Evolutionary conservation across 2,888 invertebrate species (phyloP).

Genomic region (Timema cristinae): DNA sequence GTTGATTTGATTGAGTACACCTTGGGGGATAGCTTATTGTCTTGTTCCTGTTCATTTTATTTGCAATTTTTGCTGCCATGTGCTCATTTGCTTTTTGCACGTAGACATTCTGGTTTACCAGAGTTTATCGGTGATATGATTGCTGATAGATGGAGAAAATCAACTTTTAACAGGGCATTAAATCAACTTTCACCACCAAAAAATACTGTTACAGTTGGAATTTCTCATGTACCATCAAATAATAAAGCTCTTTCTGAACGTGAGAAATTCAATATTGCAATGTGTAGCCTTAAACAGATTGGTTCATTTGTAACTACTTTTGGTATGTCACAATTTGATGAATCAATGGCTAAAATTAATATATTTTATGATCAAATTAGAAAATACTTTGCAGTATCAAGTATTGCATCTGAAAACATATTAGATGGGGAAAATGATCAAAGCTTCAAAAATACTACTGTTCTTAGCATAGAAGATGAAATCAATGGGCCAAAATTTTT

Average conservation of each 20-base stretch:
- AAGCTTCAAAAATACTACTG: too few species aligned
- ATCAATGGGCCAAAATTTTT: too few species aligned
- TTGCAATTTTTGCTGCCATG: slow-evolving; percentile 17
- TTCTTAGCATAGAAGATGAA: too few species aligned
- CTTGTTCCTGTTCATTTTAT: slow-evolving; percentile 18
- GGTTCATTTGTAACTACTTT: neutral
- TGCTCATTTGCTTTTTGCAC: slow-evolving; percentile 18
- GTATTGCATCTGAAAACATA: too few species aligned
- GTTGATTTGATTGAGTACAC: neutral
- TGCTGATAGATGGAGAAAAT: slow-evolving; percentile 13
- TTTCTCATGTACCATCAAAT: too few species aligned
- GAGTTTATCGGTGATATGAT: slow-evolving; percentile 10
- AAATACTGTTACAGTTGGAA: too few species aligned
- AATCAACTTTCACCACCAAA: neutral
- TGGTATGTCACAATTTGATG: neutral
- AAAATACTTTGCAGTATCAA: too few species aligned
- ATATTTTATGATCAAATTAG: neutral
- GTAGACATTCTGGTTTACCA: neutral
- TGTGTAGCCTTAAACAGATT: neutral
- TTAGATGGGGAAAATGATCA: too few species aligned
- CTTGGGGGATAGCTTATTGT: neutral
- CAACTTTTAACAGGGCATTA: neutral
- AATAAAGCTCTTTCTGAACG: neutral
- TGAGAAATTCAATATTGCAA: slow-evolving; percentile 4
- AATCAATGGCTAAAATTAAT: neutral